Evolutionary conservation across 2,888 invertebrate genomes (phyloP).

Genomic region (Drosophila putrida): DNA sequence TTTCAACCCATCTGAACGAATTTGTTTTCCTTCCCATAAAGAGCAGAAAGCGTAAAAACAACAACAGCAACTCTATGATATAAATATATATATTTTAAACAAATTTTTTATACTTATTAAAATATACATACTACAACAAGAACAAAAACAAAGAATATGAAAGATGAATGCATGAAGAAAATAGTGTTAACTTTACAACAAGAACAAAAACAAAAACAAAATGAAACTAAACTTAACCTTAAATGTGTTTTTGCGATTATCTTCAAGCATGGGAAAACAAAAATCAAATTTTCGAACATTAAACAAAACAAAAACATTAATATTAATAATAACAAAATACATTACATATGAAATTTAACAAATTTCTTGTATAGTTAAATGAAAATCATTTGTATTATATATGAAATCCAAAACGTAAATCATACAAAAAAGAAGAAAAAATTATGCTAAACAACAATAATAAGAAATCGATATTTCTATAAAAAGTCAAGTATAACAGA

Average conservation of each 20-base stretch:
- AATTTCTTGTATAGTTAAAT: constrained; percentile 77
- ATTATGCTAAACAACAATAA: constrained; percentile 50
- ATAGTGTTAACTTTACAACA: constrained; percentile 66
- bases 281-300: constrained; percentile 60
- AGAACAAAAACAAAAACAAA: constrained; percentile 11
- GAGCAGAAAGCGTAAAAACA: constrained; percentile 46
- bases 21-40: constrained; percentile 62
- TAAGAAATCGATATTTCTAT: constrained; percentile 55
- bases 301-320: constrained; percentile 19
- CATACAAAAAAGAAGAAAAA: constrained; percentile 23
- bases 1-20: constrained; percentile 60
- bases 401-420: constrained; percentile 57
- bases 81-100: constrained; percentile 66
- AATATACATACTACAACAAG: constrained; percentile 65
- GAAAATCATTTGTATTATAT: constrained; percentile 77
- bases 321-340: constrained; percentile 18
- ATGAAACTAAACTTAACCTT: constrained; percentile 48
- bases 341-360: constrained; percentile 61
- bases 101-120: constrained; percentile 79
- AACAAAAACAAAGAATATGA: constrained; percentile 7
- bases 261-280: constrained; percentile 57
- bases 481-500: constrained; percentile 65
- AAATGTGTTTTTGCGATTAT: constrained; percentile 66
- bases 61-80: constrained; percentile 57
- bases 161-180: constrained; percentile 25